Percentiles rank a stretch among this genome's conserved stretches.
phyloP scores from a whole-genome alignment of 2,113 vertebrate genomes.

The Propithecus coquereli region DNA sequence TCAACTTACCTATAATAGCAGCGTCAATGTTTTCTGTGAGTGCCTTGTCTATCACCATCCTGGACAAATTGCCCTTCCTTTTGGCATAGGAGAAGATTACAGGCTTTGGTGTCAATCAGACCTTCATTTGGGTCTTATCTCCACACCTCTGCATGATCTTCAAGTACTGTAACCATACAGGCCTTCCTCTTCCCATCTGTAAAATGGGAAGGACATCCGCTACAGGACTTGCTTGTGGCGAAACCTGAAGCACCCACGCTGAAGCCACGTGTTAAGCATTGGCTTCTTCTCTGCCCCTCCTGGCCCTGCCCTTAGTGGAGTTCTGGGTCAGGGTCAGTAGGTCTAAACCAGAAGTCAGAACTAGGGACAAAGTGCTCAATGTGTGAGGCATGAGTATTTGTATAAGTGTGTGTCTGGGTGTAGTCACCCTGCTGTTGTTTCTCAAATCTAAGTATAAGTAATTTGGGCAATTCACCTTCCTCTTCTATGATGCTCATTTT shows the following conservation, averaged over 20 bases:
- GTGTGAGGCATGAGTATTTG: not conserved
- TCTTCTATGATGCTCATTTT: not conserved
- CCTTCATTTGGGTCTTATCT: not conserved
- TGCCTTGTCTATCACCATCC: not conserved
- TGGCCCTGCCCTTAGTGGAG: not conserved
- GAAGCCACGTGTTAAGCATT: not conserved
- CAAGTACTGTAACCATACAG: not conserved
- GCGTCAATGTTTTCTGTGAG: not conserved
- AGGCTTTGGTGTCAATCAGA: not conserved
- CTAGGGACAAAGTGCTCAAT: not conserved
- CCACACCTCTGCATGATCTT: not conserved
- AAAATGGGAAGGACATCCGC: not conserved
- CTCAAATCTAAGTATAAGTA: not conserved
- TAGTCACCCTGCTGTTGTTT: not conserved
- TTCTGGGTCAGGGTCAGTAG: not conserved
- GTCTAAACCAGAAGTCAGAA: not conserved
- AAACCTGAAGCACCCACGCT: not conserved
- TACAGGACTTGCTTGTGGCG: not conserved
- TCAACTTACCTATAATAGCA: not conserved
- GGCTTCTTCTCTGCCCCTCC: not conserved
- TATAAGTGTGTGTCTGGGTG: too few relatives aligned
- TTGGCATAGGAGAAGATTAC: not conserved
- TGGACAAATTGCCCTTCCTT: not conserved
- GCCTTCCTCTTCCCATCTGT: not conserved
- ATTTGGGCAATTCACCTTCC: not conserved